Evolutionary conservation across 1,140 invertebrate genomes (phyloP).

Genomic region (Bombus consobrinus): DNA sequence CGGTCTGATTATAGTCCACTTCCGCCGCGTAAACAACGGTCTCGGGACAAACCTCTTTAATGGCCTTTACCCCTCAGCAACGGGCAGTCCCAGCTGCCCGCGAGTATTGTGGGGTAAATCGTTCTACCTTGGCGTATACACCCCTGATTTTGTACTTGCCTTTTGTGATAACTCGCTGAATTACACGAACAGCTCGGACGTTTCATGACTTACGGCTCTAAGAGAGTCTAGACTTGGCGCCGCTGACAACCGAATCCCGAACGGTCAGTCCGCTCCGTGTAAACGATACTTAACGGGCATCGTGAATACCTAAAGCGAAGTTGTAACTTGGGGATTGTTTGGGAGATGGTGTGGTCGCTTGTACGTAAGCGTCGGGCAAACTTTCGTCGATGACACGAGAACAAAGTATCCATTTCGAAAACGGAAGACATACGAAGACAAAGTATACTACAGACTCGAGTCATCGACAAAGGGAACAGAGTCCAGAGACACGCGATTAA

Average conservation of each 20-base stretch:
- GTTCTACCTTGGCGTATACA: constrained; percentile 32
- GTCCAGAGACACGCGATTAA: not conserved
- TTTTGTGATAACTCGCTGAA: constrained; percentile 22
- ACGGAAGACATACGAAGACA: no score
- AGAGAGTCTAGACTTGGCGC: not conserved
- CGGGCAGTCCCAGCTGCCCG: constrained; percentile 36
- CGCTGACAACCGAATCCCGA: not conserved
- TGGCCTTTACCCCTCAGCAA: constrained; percentile 71
- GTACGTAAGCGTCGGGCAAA: not conserved
- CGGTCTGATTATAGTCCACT: constrained; percentile 79
- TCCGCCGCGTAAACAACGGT: constrained; percentile 79
- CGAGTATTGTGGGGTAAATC: constrained; percentile 41
- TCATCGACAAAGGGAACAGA: not conserved
- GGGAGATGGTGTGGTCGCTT: not conserved
- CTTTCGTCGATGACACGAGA: not conserved
- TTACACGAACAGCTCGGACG: not conserved
- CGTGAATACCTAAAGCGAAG: not conserved
- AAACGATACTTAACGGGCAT: not conserved
- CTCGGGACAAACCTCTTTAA: constrained; percentile 74
- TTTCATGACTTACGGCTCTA: not conserved
- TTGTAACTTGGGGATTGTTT: not conserved
- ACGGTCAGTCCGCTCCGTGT: not conserved
- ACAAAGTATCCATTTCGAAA: no score
- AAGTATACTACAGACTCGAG: not conserved
- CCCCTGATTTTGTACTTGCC: constrained; percentile 14